phyloP scores from a whole-genome alignment of 1,140 invertebrate genomes.

The Bombus impatiens region DNA sequence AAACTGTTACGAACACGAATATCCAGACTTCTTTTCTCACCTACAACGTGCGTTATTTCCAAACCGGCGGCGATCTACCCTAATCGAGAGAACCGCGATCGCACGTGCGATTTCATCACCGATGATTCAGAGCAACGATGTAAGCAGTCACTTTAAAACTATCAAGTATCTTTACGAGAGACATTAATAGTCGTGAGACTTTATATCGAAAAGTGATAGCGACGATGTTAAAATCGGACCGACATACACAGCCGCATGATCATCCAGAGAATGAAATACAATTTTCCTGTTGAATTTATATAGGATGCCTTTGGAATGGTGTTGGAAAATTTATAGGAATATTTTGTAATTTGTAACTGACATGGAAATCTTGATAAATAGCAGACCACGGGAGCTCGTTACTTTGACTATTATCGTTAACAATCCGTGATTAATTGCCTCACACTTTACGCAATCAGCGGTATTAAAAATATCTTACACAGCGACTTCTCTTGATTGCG shows the following conservation, averaged over 20 bases:
- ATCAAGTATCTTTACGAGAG: conserved; percentile 55
- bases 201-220: conserved; percentile 39
- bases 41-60: neutral
- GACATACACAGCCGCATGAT: neutral
- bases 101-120: conserved; percentile 30
- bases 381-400: too few species aligned
- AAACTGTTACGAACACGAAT: neutral
- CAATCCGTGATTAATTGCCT: neutral
- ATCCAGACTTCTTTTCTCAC: neutral
- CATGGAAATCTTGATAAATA: conserved; percentile 4
- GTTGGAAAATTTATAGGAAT: conserved; percentile 1
- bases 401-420: neutral
- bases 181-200: conserved; percentile 40
- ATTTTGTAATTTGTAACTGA: neutral
- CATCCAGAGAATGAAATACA: conserved; percentile 31
- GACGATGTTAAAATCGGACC: conserved; percentile 28
- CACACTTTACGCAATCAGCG: too few species aligned
- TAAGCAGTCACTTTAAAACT: conserved; percentile 39
- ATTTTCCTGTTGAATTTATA: conserved; percentile 59
- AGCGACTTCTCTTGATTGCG: too few species aligned
- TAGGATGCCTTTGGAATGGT: neutral
- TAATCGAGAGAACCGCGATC: conserved; percentile 21
- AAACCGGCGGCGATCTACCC: neutral
- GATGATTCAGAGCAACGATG: conserved; percentile 46
- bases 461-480: neutral